Base-by-base conservation (phyloP, 2,888 invertebrate species). In the Scrobipalpa atriplicella region DNA sequence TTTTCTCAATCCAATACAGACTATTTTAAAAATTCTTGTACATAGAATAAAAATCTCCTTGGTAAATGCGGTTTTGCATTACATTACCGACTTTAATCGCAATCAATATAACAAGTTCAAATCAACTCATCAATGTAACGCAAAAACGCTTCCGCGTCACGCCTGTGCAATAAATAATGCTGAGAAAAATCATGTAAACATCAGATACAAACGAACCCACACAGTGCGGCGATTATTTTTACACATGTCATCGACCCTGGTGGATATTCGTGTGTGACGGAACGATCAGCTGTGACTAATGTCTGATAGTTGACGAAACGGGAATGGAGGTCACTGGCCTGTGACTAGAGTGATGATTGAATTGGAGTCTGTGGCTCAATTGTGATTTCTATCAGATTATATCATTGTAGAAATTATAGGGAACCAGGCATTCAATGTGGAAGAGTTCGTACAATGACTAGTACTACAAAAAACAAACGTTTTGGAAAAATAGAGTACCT, bases 201-300 rank as follows among this genome's bases (percentile, higher is more conserved):
- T 16, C n/a, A 16, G 47, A 47, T 47, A 47, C 47, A 47, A 3
- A 16, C 47, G 47, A n/a, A 47, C 47, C 47, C 47, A 47, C 47
- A 47, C 47, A 47, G 7, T 16, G 47, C 47, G 47, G n/a, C 16
- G 47, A 47, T 54, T 54, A 21, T 21, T 54, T 54, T 21, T 54
- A 54, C 54, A 54, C 3, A 54, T 54, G 54, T 54, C 54, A 10
- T 8, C 54, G 54, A 54, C 54, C 54, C 10, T 19, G 9, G 54
- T 21, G 47, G 47, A 47, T 21, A 54, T 54, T 54, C 54, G 54
- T 54, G 54, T 54, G 54, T 54, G 18, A 54, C 21, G 21, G 29
- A 29, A 54, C 11, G 9, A 51, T 16, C 16, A 51, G 51, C 16
- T 51, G 39, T 51, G 51, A 51, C 11, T 18, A 19, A 54, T 54